Evolutionary conservation across 2,113 vertebrate genomes (phyloP), one percentile per base, ranked within the genome.

Genomic region (Physeter macrocephalus): DNA sequence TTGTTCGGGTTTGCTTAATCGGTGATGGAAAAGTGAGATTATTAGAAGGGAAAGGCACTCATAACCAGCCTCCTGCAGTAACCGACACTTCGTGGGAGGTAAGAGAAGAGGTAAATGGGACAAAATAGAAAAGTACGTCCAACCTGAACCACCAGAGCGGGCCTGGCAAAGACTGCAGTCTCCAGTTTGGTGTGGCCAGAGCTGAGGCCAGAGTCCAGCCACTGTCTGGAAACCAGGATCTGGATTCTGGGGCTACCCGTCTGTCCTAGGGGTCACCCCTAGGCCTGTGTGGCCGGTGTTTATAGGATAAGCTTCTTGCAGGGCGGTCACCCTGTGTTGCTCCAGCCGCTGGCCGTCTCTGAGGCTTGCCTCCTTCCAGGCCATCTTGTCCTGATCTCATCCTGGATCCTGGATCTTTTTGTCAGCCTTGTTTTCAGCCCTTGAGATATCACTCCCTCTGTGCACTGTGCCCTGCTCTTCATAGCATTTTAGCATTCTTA

Each of bases 1-100:
- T 93, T 91, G 66, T 96, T 93, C 77, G 74, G 20, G 25, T 96
- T 91, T 90, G 27, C 84, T 88, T 64, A 49, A 64, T 97, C 67
- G 29, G 62, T 88, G 88, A 86, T 29, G 18, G 39, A 81, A 95
- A 88, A n/a, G 64, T 77, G 39, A 72, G 34, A 14, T 80, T 74
- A 27, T n/a, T 41, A 23, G 67, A 85, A 92, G 39, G 69, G 67
- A 72, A n/a, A 39, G 52, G 46, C 36, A 10, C 31, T 74, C 57
- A 8, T 41, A 8, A 27, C 64, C 59, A 75, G 72, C 29, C 66
- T 88, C 69, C 80, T n/a, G 12, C 15, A 39, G 39, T 41, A 20
- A 52, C 10, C 80, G 41, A 62, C 25, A 4, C 18, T 43, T 29
- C 57, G 31, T n/a, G 36, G 23, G 59, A 59, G 69, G 46, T 57